These are phyloP conservation scores for Anneissia japonica DNA, from an alignment of 35 echinoderm and acorn worm species.

Conservation along the genomic window DNA sequence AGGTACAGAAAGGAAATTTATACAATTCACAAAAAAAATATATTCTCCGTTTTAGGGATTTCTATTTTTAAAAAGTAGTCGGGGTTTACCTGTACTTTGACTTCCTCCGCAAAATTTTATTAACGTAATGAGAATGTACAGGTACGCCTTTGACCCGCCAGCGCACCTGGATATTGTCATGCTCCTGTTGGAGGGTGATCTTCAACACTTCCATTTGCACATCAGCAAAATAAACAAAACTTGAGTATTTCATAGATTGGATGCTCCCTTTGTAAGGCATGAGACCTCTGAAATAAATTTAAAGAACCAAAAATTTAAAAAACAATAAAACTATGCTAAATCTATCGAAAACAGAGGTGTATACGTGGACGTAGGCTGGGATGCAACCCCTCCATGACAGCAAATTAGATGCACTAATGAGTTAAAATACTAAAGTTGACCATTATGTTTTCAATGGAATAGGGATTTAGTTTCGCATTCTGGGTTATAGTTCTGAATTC, in stretches of 20 bases:
- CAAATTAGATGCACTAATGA: no score
- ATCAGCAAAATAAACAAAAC: constrained; percentile 56
- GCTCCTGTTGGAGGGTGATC: constrained; percentile 63
- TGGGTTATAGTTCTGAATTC: neutral
- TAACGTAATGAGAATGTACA: constrained; percentile 45
- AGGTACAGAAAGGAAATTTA: no score
- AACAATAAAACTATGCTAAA: neutral
- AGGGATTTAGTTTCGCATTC: neutral
- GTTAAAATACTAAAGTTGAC: no score
- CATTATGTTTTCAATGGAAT: neutral
- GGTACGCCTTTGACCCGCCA: constrained; percentile 82
- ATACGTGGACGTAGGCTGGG: no score
- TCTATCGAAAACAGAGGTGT: neutral
- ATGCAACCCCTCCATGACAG: no score
- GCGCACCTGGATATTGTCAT: constrained; percentile 59
- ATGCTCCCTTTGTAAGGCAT: constrained; percentile 77
- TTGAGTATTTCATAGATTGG: constrained; percentile 71
- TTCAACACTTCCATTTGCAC: constrained; percentile 69
- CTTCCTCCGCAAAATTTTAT: constrained; percentile 53
- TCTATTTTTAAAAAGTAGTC: no score
- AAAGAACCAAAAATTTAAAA: neutral
- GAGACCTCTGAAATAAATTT: constrained; percentile 47
- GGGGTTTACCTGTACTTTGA: constrained; percentile 70
- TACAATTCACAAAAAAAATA: no score
- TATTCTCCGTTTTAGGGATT: no score